These are phyloP conservation scores for Laterallus jamaicensis DNA, from an alignment of 2,113 vertebrate genomes.

Conservation along the genomic window DNA sequence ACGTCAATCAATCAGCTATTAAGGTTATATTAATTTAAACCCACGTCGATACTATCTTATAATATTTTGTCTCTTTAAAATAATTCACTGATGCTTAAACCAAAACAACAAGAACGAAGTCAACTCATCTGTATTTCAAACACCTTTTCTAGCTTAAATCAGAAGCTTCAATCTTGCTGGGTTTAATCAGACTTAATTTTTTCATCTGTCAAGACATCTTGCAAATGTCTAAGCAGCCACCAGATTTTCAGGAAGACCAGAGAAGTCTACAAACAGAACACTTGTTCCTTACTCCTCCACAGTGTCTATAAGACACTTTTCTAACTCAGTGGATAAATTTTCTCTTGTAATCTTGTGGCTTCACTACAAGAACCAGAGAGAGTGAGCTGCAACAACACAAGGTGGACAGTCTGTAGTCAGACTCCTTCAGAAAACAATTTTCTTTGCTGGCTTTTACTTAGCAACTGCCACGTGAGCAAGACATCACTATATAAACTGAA, in stretches of 20 bases:
- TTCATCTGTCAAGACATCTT: not conserved
- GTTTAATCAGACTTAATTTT: not conserved
- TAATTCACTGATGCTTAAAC: not conserved
- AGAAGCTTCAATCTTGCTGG: not conserved
- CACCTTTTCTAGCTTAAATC: not conserved
- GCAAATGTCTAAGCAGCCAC: not conserved
- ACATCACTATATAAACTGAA: not conserved
- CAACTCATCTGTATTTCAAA: not conserved
- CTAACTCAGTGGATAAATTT: not conserved
- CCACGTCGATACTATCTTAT: not conserved
- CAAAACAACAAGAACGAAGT: not conserved
- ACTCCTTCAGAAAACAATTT: not conserved
- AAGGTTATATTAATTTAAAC: not conserved
- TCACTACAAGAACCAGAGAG: not conserved
- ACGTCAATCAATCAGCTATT: not conserved
- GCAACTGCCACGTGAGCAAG: not conserved
- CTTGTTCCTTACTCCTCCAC: not conserved
- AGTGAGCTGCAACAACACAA: not conserved
- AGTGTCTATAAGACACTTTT: not conserved
- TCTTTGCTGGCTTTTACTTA: not conserved
- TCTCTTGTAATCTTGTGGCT: not conserved
- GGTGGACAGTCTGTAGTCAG: not conserved
- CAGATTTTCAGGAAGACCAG: not conserved
- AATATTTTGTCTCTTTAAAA: not conserved
- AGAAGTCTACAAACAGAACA: not conserved